Percentiles rank a stretch among this genome's conserved stretches.
These are phyloP conservation scores for Sphenodon punctatus DNA, from an alignment of 2,797 vertebrate species.

Conservation along the genomic window DNA sequence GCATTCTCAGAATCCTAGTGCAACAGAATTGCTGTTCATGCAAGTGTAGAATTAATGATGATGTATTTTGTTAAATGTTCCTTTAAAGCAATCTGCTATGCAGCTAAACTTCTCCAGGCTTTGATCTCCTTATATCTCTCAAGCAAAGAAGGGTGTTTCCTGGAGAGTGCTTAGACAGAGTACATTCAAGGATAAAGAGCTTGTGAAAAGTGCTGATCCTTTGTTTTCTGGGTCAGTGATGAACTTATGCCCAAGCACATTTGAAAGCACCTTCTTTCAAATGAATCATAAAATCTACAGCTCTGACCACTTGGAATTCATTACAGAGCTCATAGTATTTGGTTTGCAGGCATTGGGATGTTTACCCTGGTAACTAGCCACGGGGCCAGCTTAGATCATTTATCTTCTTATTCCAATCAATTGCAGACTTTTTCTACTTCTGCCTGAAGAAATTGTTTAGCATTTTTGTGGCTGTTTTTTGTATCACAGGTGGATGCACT, in stretches of 20 bases:
- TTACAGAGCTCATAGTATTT: background rate
- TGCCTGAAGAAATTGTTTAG: background rate
- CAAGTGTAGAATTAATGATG: fast-evolving
- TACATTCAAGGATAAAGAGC: background rate
- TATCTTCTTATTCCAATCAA: background rate
- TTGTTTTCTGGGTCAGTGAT: background rate
- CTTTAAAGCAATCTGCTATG: background rate
- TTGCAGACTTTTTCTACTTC: fast-evolving
- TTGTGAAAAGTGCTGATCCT: background rate
- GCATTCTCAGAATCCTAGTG: fast-evolving
- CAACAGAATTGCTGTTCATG: fast-evolving
- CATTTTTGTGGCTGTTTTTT: fast-evolving
- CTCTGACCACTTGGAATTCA: background rate
- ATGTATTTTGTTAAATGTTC: fast-evolving
- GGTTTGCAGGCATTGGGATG: background rate
- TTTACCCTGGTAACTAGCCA: background rate
- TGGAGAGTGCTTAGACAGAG: background rate
- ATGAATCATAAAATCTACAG: background rate
- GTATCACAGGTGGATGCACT: background rate
- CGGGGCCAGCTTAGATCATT: too few species aligned
- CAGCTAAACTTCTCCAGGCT: fast-evolving
- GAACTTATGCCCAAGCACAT: background rate
- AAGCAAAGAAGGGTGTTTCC: background rate
- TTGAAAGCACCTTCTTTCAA: background rate
- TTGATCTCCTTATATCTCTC: background rate